Evolutionary conservation across 2,113 vertebrate genomes (phyloP).

Genomic region (Sigmodon hispidus): DNA sequence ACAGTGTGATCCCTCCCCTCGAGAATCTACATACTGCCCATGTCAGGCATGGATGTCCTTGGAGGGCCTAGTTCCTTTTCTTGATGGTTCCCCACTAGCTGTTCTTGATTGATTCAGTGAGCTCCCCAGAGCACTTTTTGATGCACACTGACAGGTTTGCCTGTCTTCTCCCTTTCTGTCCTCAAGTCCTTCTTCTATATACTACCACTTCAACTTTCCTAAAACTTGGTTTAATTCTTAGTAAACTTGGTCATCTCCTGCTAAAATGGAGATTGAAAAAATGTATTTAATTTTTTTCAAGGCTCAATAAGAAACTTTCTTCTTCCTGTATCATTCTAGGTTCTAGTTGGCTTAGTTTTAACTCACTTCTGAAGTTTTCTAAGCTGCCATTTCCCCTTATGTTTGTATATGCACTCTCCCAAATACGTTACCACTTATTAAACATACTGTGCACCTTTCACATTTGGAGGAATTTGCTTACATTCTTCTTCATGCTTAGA

Average conservation of each 20-base stretch:
- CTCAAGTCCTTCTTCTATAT: not conserved
- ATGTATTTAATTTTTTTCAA: not conserved
- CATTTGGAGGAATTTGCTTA: not conserved
- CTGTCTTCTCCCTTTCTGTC: not conserved
- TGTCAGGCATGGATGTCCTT: no score
- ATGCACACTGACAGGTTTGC: not conserved
- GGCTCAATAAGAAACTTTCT: not conserved
- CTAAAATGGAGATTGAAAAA: not conserved
- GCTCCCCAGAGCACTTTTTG: no score
- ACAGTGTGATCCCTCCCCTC: no score
- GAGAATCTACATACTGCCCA: no score
- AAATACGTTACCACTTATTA: not conserved
- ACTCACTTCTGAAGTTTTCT: not conserved
- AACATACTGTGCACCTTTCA: not conserved
- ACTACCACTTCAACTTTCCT: not conserved
- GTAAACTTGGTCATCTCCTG: conserved; percentile 8
- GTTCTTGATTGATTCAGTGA: no score
- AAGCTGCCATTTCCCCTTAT: not conserved
- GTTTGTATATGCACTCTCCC: not conserved
- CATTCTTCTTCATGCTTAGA: not conserved
- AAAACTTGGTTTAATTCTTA: not conserved
- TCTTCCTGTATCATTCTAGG: not conserved
- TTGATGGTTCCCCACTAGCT: no score
- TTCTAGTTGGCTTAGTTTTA: conserved; percentile 1
- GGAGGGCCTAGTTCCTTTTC: no score